phyloP scores from a whole-genome alignment of 64 coral and sea anemone genomes.

The Montipora sp. region DNA sequence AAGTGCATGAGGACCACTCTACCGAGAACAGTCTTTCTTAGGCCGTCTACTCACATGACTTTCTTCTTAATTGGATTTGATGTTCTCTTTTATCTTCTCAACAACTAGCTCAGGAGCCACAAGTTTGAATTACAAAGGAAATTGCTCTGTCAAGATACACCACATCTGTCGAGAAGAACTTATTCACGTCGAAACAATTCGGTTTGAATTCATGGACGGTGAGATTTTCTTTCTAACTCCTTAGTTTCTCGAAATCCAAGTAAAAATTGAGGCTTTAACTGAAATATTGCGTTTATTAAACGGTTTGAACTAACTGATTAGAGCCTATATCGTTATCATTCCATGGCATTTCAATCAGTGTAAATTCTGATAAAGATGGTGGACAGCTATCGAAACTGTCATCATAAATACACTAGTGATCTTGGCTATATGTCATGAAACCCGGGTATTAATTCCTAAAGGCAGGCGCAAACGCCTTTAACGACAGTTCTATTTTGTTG shows the following conservation, averaged over 20 bases:
- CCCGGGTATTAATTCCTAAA: too few species aligned
- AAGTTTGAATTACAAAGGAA: conserved; percentile 65
- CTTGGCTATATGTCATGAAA: too few species aligned
- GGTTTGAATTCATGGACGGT: conserved; percentile 70
- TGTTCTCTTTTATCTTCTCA: neutral
- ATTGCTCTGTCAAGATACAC: conserved; percentile 40
- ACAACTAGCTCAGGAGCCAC: conserved; percentile 32
- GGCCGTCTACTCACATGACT: neutral
- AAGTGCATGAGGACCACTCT: neutral
- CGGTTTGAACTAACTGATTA: too few species aligned
- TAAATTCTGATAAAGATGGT: too few species aligned
- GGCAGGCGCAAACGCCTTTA: too few species aligned
- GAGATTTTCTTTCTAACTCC: neutral
- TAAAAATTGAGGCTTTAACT: too few species aligned
- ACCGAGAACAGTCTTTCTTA: neutral
- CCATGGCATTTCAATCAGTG: too few species aligned
- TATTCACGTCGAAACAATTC: conserved; percentile 21
- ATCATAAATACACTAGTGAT: too few species aligned
- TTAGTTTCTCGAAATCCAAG: neutral
- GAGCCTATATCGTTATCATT: too few species aligned
- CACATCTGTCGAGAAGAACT: conserved; percentile 57
- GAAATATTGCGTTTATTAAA: too few species aligned
- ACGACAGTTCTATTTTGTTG: too few species aligned
- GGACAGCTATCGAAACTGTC: too few species aligned
- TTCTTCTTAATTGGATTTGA: neutral